Conservation (phyloP, 2,888 invertebrate species). For the Melolontha melolontha region DNA sequence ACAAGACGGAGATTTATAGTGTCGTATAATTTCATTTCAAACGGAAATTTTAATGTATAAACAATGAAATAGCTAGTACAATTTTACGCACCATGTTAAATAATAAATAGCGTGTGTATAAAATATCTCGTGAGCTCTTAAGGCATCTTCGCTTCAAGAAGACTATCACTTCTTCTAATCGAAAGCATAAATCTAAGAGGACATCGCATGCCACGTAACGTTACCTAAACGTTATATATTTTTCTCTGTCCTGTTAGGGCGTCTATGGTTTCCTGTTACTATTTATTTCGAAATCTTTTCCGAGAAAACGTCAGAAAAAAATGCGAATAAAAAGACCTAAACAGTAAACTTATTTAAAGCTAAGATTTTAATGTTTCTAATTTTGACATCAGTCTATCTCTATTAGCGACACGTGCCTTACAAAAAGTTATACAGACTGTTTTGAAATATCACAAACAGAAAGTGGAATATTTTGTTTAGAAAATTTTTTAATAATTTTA, state of each 20-base stretch:
- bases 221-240: conserved; percentile 16
- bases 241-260: conserved; percentile 19
- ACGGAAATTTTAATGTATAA: too few relatives aligned
- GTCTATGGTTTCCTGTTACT: conserved; percentile 35
- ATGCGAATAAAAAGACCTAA: conserved; percentile 8
- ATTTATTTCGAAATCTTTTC: conserved; percentile 20
- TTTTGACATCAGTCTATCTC: conserved; percentile 19
- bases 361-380: conserved; percentile 17
- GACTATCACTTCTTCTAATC: conserved; percentile 26
- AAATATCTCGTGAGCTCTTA: conserved; percentile 24
- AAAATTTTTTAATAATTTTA: too few relatives aligned
- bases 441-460: too few relatives aligned
- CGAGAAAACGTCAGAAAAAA: conserved; percentile 19
- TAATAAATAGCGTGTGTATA: conserved; percentile 17
- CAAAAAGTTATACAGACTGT: too few relatives aligned
- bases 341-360: conserved; percentile 9
- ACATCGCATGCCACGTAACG: conserved; percentile 7
- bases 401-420: conserved; percentile 13
- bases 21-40: too few relatives aligned
- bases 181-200: conserved; percentile 28
- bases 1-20: too few relatives aligned
- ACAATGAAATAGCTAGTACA: neutral
- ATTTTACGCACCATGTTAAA: conserved; percentile 4
- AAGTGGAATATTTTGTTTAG: too few relatives aligned
- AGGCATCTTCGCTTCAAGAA: neutral